Evolutionary conservation across 2,888 invertebrate species (phyloP), one percentile per base, ranked within the genome.

Genomic region (Lasioglossum vierecki): DNA sequence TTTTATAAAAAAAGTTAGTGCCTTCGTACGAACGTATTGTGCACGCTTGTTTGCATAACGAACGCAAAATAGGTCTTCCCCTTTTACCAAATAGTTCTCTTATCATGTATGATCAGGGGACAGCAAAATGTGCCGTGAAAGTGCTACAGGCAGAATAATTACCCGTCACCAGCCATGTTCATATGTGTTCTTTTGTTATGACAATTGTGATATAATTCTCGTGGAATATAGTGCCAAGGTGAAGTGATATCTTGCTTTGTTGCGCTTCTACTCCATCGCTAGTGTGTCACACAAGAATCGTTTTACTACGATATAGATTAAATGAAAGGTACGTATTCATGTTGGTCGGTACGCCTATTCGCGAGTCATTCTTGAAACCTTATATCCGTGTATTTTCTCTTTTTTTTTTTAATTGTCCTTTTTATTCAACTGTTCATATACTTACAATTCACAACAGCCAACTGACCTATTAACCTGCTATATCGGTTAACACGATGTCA

Each of bases 161-260:
- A 88, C 80, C 86, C 88, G 89, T 91, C 91, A 91, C 87, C 91
- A 92, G 90, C 92, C 90, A 92, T 91, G 90, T 91, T 89, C 89
- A 86, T 88, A 90, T 89, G 90, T 93, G 89, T 91, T 88, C 90
- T 90, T 91, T 92, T 93, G 91, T 93, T 91, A 88, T 92, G 91
- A 92, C 91, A 91, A 91, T 93, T 90, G 91, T 91, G 91, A 91
- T 91, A 91, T 89, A 90, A 92, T 90, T 90, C 85, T 78, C 75
- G 86, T 85, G 83, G 86, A 80, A 88, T 86, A 86, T 78, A 82
- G 84, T 88, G 89, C 87, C 85, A 88, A 87, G 83, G 83, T 85
- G 88, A 86, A 89, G 86, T 89, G 87, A 90, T 86, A 84, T 82
- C 83, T 79, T 73, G 83, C 83, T 80, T 82, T 83, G 76, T 76